phyloP scores from a whole-genome alignment of 2,113 vertebrate genomes.

The Chaetorhynchus papuensis region DNA sequence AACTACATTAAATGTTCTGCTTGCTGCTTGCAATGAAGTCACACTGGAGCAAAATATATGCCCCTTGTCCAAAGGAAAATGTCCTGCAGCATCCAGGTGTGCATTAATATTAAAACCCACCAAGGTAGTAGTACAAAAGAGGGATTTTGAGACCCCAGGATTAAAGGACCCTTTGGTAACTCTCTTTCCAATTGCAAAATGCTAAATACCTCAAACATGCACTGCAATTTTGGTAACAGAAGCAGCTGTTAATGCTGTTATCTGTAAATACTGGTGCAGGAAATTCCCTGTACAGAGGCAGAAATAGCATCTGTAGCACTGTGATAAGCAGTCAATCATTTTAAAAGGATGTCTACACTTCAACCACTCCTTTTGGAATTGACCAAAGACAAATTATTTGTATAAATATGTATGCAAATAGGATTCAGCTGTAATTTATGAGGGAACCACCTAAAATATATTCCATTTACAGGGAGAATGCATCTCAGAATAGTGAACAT shows the following conservation, averaged over 20 bases:
- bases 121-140: not conserved
- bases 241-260: conserved; percentile 35
- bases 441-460: not conserved
- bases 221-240: conserved; percentile 20
- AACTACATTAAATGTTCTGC: not conserved
- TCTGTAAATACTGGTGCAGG: conserved; percentile 15
- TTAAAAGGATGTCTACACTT: conserved; percentile 8
- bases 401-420: conserved; percentile 31
- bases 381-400: conserved; percentile 3
- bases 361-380: not conserved
- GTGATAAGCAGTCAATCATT: conserved; percentile 39
- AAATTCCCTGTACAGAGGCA: conserved; percentile 45
- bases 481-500: not conserved
- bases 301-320: conserved; percentile 46
- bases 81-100: not conserved
- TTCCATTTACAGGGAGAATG: not conserved
- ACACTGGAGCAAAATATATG: not conserved
- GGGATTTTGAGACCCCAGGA: not conserved
- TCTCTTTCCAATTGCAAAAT: conserved; percentile 10
- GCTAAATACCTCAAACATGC: conserved; percentile 10
- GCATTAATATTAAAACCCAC: conserved; percentile 20
- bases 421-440: conserved; percentile 4
- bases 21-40: not conserved
- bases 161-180: not conserved
- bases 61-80: not conserved